Evolutionary conservation across 2,888 invertebrate genomes (phyloP), one percentile per base, ranked within the genome.

Genomic region (Idaea dimidiata): DNA sequence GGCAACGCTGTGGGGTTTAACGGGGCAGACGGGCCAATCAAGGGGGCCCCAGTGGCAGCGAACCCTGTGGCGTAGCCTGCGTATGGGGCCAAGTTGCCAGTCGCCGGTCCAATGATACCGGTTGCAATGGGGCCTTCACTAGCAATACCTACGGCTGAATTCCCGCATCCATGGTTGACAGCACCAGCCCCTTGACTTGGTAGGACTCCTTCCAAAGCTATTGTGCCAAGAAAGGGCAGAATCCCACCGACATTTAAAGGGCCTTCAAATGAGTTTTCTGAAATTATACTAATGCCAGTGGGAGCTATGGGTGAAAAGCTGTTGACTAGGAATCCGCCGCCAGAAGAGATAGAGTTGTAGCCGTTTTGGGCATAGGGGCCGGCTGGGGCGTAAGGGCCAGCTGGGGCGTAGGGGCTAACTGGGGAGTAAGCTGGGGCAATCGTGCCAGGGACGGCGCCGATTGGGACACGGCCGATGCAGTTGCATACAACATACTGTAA

Each of bases 271-370:
- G 61, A 24, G 59, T 71, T 71, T 58, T 71, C 71, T 16, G 71
- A 71, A 8, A 62, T 16, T 10, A 71, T 60, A 8, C 60, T 59
- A 7, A 71, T 43, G 10, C 69, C 69, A 0, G 58, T 59, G 10
- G 69, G 69, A 4, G 65, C 56, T 6, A 65, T 6, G 1, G 67
- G 61, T 14, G 70, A 70, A 18, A 32, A n/a, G 33, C 72, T 72
- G 31, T 64, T 69, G n/a, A 74, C 70, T 2, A 64, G 8, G n/a
- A 75, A 75, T 7, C 70, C 60, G 2, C 72, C 70, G 5, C 71
- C 63, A 18, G 62, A 58, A 0, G 66, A 55, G 1, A 67, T 24
- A 53, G 54, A 60, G 17, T 53, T 53, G 10, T 59, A 55, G 17
- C 56, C 59, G 6, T 56, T 33, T 4, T 61, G 32, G 10, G 33